Base-by-base conservation (phyloP, 1,140 invertebrate genomes). In the Zaprionus ghesquierei region DNA sequence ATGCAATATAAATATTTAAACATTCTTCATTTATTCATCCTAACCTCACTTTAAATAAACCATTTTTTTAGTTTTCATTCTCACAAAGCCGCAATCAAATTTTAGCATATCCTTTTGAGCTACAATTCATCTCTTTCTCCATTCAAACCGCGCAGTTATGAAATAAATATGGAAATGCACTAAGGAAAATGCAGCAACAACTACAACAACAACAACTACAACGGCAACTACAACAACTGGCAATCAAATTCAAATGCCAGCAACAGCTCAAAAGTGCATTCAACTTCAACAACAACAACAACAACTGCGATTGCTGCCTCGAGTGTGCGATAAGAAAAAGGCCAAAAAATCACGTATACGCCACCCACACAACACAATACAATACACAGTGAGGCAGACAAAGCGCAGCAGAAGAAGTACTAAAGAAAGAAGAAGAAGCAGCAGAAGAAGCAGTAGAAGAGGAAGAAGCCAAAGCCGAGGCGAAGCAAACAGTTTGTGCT, bases 321-420 rank as follows among this genome's bases (percentile, higher is more conserved):
- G 50, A 63, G 18, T 44, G 79, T 50, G 79, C 70, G 82, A 87
- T 86, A 86, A 87, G 84, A 75, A 76, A 89, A 89, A 71, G 70
- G 77, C 73, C 73, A 77, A 89, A 89, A 87, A 79, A 89, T 89
- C 84, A 89, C 84, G 84, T 89, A 89, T 89, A 89, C 84, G 84
- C 79, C 69, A 76, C 69, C 74, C 65, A 72, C 63, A 82, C 71
- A 76, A 63, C 38, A 56, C n/a, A n/a, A n/a, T n/a, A n/a, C n/a
- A n/a, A n/a, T n/a, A n/a, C n/a, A 59, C 56, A 64, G 35, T 18
- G 0, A 46, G 15, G 38, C 51, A 66, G 49, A 62, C 29, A 31
- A 25, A 60, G 25, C 22, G 33, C 35, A 41, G 33, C n/a, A 62
- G 5, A 18, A 46, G 18, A 27, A 41, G 20, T n/a, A n/a, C n/a